Percentiles rank a stretch among this genome's conserved stretches.
Conservation (phyloP, 2,113 vertebrate species). For the Rhadina sibilatrix region DNA sequence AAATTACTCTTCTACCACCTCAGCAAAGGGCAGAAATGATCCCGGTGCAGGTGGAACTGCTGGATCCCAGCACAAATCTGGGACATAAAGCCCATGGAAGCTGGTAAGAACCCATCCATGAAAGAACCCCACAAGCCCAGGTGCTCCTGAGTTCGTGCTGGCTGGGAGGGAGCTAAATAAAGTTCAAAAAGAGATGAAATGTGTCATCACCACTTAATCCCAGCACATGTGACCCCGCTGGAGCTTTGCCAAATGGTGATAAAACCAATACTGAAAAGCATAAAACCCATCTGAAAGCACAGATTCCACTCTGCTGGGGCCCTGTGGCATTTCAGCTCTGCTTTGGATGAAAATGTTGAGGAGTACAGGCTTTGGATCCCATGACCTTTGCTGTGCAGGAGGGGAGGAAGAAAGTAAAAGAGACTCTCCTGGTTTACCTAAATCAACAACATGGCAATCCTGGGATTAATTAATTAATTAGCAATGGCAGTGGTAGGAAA, state of each 20-base stretch:
- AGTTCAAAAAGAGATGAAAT: neutral
- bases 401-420: neutral
- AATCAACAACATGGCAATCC: neutral
- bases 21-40: neutral
- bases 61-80: neutral
- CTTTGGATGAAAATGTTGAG: neutral
- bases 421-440: neutral
- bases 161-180: neutral
- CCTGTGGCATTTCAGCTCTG: neutral
- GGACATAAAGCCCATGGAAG: neutral
- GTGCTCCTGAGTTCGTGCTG: neutral
- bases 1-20: neutral
- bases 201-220: neutral
- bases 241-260: neutral
- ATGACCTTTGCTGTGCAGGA: neutral
- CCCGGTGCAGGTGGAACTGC: neutral
- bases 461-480: neutral
- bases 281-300: neutral
- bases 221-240: fast-evolving
- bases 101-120: neutral
- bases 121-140: neutral
- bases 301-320: neutral
- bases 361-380: neutral
- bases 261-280: neutral
- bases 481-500: neutral